Conservation (phyloP, 2,113 vertebrate genomes). For the Phalacrocorax aristotelis region DNA sequence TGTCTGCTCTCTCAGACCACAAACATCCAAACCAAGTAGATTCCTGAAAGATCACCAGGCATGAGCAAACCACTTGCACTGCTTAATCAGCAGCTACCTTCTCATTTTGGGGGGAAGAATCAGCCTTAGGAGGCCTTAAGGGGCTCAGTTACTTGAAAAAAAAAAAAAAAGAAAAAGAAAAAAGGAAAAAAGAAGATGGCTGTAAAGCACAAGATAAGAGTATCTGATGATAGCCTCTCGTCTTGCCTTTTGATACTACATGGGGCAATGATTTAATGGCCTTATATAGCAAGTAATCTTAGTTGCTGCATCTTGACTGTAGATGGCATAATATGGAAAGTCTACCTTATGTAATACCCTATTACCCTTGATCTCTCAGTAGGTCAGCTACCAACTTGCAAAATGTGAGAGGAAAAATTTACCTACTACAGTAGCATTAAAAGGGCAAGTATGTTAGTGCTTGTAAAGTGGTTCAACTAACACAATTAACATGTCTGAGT, state of each 20-base stretch:
- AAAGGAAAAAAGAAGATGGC: background rate
- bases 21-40: constrained; percentile 3
- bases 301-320: background rate
- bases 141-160: background rate
- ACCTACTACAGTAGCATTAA: background rate
- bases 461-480: background rate
- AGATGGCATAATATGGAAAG: background rate
- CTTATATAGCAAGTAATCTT: background rate
- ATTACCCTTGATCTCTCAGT: background rate
- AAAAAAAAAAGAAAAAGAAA: background rate
- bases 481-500: background rate
- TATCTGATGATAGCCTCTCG: background rate
- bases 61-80: background rate
- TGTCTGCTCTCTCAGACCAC: constrained; percentile 16
- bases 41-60: background rate
- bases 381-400: background rate
- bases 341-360: background rate
- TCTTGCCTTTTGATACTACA: background rate
- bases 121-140: background rate
- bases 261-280: background rate
- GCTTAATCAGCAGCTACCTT: background rate
- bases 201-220: background rate
- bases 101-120: background rate
- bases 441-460: background rate
- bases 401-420: background rate